Percentiles rank a stretch among this genome's conserved stretches.
phyloP scores from a whole-genome alignment of 2,888 invertebrate genomes.

The Hydriomena furcata region DNA sequence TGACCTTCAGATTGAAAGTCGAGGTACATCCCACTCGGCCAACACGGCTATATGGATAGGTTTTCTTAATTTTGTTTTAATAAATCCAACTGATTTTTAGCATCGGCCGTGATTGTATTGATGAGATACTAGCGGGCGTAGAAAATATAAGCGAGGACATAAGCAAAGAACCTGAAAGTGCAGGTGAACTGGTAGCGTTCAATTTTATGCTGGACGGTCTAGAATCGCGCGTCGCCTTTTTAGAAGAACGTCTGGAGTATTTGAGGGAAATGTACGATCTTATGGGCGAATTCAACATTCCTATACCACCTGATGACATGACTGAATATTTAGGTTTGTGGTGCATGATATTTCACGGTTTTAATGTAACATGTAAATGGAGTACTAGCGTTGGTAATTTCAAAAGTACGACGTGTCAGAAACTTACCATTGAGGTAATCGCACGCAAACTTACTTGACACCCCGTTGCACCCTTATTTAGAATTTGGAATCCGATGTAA shows the following conservation, averaged over 20 bases:
- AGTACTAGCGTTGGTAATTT: too few relatives aligned
- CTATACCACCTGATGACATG: constrained; percentile 88
- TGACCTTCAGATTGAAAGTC: too few relatives aligned
- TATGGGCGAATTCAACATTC: constrained; percentile 90
- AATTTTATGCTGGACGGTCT: constrained; percentile 88
- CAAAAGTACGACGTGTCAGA: too few relatives aligned
- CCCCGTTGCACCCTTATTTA: too few relatives aligned
- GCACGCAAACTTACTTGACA: too few relatives aligned
- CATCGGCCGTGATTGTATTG: constrained; percentile 85
- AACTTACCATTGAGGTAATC: too few relatives aligned
- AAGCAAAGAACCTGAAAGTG: constrained; percentile 86
- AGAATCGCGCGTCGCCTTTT: constrained; percentile 85
- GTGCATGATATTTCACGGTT: neutral
- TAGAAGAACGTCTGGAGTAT: constrained; percentile 90
- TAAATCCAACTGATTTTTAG: constrained; percentile 54
- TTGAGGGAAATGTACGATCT: constrained; percentile 92
- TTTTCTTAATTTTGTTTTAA: too few relatives aligned
- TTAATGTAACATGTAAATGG: too few relatives aligned
- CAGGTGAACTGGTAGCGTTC: constrained; percentile 88
- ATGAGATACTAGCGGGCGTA: constrained; percentile 84
- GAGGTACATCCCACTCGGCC: too few relatives aligned
- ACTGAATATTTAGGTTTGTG: constrained; percentile 80
- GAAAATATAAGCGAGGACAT: constrained; percentile 86
- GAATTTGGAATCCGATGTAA: too few relatives aligned
- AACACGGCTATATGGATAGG: too few relatives aligned